Evolutionary conservation across 2,797 vertebrate genomes (phyloP), one percentile per base, ranked within the genome.

Genomic region (Molossus molossus): DNA sequence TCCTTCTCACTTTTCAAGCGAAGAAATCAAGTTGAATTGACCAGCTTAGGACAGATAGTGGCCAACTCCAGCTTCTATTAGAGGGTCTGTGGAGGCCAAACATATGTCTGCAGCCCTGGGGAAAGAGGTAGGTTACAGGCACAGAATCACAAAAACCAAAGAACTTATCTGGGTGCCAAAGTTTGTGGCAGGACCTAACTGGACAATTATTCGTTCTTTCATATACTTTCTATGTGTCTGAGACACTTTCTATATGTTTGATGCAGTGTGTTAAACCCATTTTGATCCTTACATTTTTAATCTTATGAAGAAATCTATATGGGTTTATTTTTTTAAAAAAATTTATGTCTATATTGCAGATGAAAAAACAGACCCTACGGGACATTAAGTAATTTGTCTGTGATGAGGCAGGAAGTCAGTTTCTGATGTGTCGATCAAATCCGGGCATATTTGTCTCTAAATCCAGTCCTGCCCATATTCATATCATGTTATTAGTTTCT

Each of bases 361-460:
- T 37, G 53, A 80, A 57, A 37, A 91, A 93, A 67, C 33, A 85
- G 93, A 96, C 20, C 53, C 77, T 27, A n/a, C 65, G 27, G 55
- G 18, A 72, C 27, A 69, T 93, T 87, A 85, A 76, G 9, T 91
- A 70, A 80, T 80, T 96, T 81, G 37, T n/a, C 27, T 14, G 29
- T 33, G 27, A n/a, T 62, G 25, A 92, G 29, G 57, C 40, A 79
- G 21, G 64, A 90, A 50, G 12, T 40, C 76, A 80, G 8, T 81
- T 53, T n/a, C n/a, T 69, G 33, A 94, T 20, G 0, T 40, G 37
- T 48, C 55, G 83, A 86, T 86, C 53, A 70, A 72, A 89, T 62
- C 20, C 27, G 65, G 53, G 27, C 45, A 29, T 67, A 11, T 85
- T 85, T 95, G 45, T 87, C 45, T 57, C 53, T 37, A 92, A 53